Base-by-base conservation (phyloP, 1,140 invertebrate species). In the Gonatopus flavifemur region DNA sequence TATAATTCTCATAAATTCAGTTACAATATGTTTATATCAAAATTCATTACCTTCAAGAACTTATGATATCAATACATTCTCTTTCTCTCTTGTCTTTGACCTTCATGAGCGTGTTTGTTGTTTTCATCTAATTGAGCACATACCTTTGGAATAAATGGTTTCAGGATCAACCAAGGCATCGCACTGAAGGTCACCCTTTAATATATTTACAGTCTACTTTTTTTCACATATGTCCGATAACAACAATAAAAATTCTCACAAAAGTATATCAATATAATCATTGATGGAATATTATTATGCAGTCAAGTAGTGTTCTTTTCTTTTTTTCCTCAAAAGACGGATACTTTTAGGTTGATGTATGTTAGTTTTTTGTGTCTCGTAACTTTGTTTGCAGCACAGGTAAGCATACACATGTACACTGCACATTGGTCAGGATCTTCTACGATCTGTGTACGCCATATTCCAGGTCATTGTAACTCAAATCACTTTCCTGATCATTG, bases 171-270 rank as follows among this genome's bases (percentile, higher is more conserved):
- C 66, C 65, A 69, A 69, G 63, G 66, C 71, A 69, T 74, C 59
- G 68, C 70, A 72, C 62, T 70, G 69, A 74, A 72, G 70, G 69
- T 70, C 70, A 72, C 71, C 66, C 70, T 70, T 67, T 59, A 69
- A 65, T 70, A 51, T 71, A 69, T 72, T 72, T 70, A 71, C 66
- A 74, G 65, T 72, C 69, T 74, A 72, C 73, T 72, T 52, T 54
- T n/a, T n/a, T 62, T 72, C 65, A 70, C 70, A 64, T 66, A 66
- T 69, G 61, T 72, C 70, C 62, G 69, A 69, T 71, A 74, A 74
- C 66, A 74, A 66, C 60, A 72, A 74, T 74, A 72, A 74, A 74
- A 74, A 72, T 72, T 72, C 66, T 74, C 73, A 74, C 72, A 72
- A 72, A 74, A 74, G 72, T 74, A 74, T 70, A 70, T 72, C 57